Base-by-base conservation (phyloP, 2,797 vertebrate species). In the Hybognathus amarus region DNA sequence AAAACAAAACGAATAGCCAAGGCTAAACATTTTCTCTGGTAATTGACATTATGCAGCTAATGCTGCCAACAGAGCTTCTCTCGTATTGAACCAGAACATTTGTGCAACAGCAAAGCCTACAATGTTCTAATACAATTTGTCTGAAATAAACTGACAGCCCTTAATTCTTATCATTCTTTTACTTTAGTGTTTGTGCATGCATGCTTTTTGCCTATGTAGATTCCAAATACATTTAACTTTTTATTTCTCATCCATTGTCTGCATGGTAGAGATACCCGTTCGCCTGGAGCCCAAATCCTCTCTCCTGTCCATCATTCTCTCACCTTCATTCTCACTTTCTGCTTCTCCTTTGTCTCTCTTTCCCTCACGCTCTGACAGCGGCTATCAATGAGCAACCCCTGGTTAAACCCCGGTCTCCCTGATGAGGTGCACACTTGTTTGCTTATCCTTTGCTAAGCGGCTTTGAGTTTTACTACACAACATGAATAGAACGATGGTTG, bases 381-480 rank as follows among this genome's bases (percentile, higher is more conserved):
- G 50, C 67, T 83, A 81, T 80, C 80, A 78, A 71, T 27, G 40
- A 69, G 88, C 50, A 70, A 56, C 64, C 64, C 68, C 63, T 75
- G 84, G 63, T 85, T 85, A 80, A 86, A 81, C 70, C 69, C 47
- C 50, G 78, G 70, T 66, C 87, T 67, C 75, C 71, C 77, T 79
- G 71, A 85, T 61, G 42, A 77, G 66, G 73, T 67, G 38, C 79
- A 71, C 36, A 80, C 79, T 73, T 85, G 76, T 85, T 87, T 87
- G 81, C 75, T 83, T 76, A 82, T 79, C 50, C 63, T 68, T 78
- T 50, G 78, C 69, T 82, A 86, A 85, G 81, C 63, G 54, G 80
- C 83, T 56, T n/a, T 83, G 83, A 83, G 68, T 66, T 84, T 86
- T 87, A 79, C 64, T 74, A 68, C 56, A 64, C 66, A 63, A 52